phyloP scores from a whole-genome alignment of 1,140 invertebrate species.

The Drosophila sp. region DNA sequence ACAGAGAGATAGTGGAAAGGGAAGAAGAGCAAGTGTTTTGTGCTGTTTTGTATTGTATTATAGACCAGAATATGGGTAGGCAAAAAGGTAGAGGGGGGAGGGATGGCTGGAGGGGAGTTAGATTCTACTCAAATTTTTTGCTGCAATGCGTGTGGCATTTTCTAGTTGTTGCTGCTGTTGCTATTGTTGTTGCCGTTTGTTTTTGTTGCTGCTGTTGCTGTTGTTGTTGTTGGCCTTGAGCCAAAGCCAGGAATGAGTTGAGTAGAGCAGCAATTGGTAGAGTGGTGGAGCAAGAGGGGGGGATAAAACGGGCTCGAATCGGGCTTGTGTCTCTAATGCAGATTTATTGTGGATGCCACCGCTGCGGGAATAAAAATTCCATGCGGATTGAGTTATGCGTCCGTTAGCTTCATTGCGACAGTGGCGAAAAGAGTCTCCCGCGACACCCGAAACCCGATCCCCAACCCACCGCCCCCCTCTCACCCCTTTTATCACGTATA shows the following conservation, averaged over 20 bases:
- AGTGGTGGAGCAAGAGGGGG: constrained; percentile 1
- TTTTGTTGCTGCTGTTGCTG: constrained; percentile 31
- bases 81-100: not conserved
- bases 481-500: not conserved
- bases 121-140: constrained; percentile 30
- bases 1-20: not conserved
- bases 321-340: constrained; percentile 60
- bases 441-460: not conserved
- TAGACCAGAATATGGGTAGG: not conserved
- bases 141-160: constrained; percentile 55
- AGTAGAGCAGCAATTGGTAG: constrained; percentile 5
- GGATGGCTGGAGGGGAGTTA: constrained; percentile 12
- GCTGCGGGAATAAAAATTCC: constrained; percentile 80
- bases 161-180: constrained; percentile 27
- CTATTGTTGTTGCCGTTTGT: constrained; percentile 4
- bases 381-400: constrained; percentile 81
- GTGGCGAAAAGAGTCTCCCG: constrained; percentile 33
- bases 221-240: constrained; percentile 54
- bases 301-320: constrained; percentile 15
- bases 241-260: constrained; percentile 38
- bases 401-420: constrained; percentile 71
- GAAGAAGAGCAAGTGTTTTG: constrained; percentile 45
- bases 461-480: not conserved
- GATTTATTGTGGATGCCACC: constrained; percentile 79
- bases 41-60: constrained; percentile 50